phyloP scores from a whole-genome alignment of 2,797 vertebrate species.

The Cuniculus paca region DNA sequence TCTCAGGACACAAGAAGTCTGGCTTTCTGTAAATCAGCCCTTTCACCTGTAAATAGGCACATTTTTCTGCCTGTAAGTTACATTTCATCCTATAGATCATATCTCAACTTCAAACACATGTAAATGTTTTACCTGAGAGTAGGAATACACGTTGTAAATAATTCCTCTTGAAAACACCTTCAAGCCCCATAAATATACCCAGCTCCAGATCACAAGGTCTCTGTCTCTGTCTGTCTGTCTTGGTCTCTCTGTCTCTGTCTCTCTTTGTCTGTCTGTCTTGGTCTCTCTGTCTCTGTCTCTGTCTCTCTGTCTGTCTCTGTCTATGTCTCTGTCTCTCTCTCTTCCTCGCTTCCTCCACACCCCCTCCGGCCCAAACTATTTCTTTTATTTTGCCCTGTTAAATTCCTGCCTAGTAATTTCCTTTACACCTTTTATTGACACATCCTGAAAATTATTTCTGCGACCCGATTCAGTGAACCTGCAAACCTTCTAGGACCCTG shows the following conservation, averaged over 20 bases:
- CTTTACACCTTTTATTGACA: not conserved
- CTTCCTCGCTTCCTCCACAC: no score
- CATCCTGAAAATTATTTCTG: not conserved
- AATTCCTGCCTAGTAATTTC: not conserved
- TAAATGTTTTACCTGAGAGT: not conserved
- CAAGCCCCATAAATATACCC: not conserved
- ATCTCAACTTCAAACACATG: not conserved
- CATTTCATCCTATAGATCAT: not conserved
- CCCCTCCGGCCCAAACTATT: not conserved
- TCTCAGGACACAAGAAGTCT: no score
- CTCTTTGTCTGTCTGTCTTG: no score
- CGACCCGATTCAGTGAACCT: not conserved
- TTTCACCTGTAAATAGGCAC: not conserved
- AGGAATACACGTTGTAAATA: not conserved
- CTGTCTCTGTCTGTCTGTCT: no score
- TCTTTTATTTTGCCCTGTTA: not conserved
- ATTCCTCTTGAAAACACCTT: not conserved
- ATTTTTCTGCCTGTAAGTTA: not conserved
- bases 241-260: no score
- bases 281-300: no score
- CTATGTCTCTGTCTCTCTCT: no score
- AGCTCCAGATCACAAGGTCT: not conserved
- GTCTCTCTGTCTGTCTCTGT: no score
- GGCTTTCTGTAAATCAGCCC: no score
- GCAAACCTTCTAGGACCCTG: not conserved